Evolutionary conservation across 1,140 invertebrate species (phyloP).

Genomic region (Drosophila punjabiensis): DNA sequence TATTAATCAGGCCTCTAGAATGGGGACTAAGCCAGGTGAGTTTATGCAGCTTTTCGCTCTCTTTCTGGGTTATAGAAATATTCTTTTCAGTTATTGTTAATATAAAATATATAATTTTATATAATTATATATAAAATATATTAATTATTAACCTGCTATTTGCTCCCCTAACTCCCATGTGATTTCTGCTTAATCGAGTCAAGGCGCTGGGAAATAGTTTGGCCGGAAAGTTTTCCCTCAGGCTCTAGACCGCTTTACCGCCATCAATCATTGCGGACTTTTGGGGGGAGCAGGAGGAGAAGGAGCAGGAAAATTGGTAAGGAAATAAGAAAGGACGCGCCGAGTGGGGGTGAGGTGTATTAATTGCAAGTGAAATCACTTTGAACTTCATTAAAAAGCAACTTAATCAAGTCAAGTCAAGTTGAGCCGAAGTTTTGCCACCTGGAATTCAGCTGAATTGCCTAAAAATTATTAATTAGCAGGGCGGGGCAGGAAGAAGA

Average conservation of each 20-base stretch:
- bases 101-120: too few species aligned
- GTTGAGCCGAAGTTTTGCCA: conserved; percentile 58
- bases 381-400: conserved; percentile 83
- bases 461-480: conserved; percentile 83
- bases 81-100: too few species aligned
- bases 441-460: conserved; percentile 70
- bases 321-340: neutral
- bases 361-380: conserved; percentile 80
- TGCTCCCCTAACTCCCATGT: neutral
- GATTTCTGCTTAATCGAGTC: conserved; percentile 1
- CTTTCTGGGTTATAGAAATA: neutral
- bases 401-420: conserved; percentile 76
- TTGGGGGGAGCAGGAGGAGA: neutral
- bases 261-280: conserved; percentile 31
- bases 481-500: too few species aligned
- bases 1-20: neutral
- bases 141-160: neutral
- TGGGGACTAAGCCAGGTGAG: neutral
- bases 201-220: conserved; percentile 33
- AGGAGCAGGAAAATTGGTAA: neutral
- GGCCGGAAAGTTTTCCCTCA: conserved; percentile 13
- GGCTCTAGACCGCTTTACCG: neutral
- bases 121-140: too few species aligned
- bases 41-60: neutral
- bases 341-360: conserved; percentile 45